These are phyloP conservation scores for Drosophila suboccidentalis DNA, from an alignment of 2,888 invertebrate species.

Conservation along the genomic window DNA sequence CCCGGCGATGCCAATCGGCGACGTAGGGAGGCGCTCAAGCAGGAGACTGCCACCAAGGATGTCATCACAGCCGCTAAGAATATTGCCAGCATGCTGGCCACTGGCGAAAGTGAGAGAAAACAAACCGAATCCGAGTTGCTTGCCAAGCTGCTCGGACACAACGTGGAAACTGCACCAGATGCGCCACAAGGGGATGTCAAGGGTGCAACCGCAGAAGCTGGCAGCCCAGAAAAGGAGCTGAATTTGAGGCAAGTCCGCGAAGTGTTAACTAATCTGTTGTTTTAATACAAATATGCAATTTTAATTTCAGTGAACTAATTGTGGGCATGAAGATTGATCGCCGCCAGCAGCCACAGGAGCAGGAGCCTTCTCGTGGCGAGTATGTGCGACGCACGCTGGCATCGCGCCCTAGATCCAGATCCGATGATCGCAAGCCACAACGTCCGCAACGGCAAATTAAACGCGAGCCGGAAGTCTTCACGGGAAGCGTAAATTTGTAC, in stretches of 20 bases:
- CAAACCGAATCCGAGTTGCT: conserved; percentile 91
- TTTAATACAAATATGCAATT: conserved; percentile 45
- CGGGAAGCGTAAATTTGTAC: conserved; percentile 88
- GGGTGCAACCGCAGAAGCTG: background rate
- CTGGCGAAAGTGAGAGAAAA: conserved; percentile 88
- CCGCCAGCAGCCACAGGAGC: conserved; percentile 61
- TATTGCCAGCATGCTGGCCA: conserved; percentile 90
- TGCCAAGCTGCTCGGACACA: conserved; percentile 88
- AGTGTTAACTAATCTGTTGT: rapidly evolving
- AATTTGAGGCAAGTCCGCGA: conserved; percentile 72
- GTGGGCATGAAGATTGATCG: conserved; percentile 92
- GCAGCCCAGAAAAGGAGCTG: conserved; percentile 58
- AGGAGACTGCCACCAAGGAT: conserved; percentile 68
- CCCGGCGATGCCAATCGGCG: conserved; percentile 78
- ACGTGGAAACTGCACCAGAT: conserved; percentile 19
- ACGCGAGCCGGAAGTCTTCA: conserved; percentile 74
- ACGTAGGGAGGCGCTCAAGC: conserved; percentile 63
- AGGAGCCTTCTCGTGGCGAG: conserved; percentile 80
- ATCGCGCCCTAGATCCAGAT: conserved; percentile 44
- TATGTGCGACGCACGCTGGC: conserved; percentile 84
- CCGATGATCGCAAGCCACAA: conserved; percentile 36
- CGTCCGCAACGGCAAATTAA: conserved; percentile 58
- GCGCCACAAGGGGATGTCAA: conserved; percentile 4
- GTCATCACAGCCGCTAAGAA: conserved; percentile 88
- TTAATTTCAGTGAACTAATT: conserved; percentile 88